A percentile compares a stretch with the other conserved stretches of the same genome.
Conservation (phyloP, 2,113 vertebrate species). For the Aphyosemion australe region DNA sequence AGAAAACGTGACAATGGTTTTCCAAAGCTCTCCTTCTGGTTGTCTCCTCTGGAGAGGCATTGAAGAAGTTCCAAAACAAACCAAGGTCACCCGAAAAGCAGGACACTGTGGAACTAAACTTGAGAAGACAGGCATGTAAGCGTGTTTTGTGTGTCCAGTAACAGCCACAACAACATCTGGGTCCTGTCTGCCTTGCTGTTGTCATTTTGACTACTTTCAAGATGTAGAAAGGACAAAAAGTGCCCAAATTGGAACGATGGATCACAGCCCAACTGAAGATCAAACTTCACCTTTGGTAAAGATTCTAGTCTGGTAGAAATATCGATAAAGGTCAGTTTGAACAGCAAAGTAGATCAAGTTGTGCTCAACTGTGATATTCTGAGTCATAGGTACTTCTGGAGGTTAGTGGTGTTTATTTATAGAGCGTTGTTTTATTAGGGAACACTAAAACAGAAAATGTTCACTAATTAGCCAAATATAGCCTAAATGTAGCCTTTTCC, state of each 20-base stretch:
- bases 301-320: not conserved
- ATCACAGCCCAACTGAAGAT: slow-evolving; percentile 5
- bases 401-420: not conserved
- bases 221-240: slow-evolving; percentile 9
- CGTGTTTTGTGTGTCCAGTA: slow-evolving; percentile 34
- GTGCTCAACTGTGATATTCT: not conserved
- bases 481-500: too few relatives aligned
- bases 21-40: slow-evolving; percentile 7
- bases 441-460: too few relatives aligned
- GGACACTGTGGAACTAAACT: slow-evolving; percentile 9
- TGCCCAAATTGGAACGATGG: slow-evolving; percentile 5
- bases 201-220: slow-evolving; percentile 28
- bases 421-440: not conserved
- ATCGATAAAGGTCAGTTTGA: not conserved
- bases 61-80: slow-evolving; percentile 59
- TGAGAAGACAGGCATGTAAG: slow-evolving; percentile 22
- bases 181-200: slow-evolving; percentile 33
- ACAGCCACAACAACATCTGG: slow-evolving; percentile 61
- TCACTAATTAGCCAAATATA: too few relatives aligned
- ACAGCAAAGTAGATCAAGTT: not conserved
- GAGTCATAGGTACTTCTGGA: not conserved
- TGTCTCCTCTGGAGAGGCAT: slow-evolving; percentile 5
- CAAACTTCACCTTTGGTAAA: not conserved
- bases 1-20: slow-evolving; percentile 8
- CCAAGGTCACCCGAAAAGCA: slow-evolving; percentile 35